phyloP scores from a whole-genome alignment of 2,888 invertebrate genomes.

The Megaustenia siamemsis region DNA sequence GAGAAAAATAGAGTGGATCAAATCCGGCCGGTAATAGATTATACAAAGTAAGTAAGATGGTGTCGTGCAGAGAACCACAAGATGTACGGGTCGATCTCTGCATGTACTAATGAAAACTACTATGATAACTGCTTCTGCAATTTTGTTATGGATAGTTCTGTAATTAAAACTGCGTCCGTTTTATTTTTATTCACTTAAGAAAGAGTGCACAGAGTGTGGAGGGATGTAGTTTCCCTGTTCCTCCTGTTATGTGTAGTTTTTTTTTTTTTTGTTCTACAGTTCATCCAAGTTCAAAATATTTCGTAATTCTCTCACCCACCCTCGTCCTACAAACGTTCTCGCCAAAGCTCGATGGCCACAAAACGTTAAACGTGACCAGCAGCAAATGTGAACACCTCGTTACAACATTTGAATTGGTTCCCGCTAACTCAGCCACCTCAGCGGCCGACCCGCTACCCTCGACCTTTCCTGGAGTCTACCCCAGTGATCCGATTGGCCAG shows the following conservation, averaged over 20 bases:
- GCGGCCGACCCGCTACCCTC: not conserved
- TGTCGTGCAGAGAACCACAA: no score
- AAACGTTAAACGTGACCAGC: not conserved
- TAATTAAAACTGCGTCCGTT: no score
- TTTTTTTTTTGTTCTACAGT: not conserved
- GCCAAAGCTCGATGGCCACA: not conserved
- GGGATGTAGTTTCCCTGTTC: not conserved
- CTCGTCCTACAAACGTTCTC: not conserved
- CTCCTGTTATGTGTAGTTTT: no score
- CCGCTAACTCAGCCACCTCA: not conserved
- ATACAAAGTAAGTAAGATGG: no score
- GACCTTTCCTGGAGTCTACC: not conserved
- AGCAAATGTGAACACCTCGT: not conserved
- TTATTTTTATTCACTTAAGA: no score
- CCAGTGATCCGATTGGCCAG: conserved; percentile 21
- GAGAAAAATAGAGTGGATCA: no score
- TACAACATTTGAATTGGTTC: not conserved
- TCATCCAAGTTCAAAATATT: not conserved
- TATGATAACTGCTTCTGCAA: no score
- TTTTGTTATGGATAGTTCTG: no score
- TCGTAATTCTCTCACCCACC: not conserved
- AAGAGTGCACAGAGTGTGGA: not conserved
- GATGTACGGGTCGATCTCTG: no score
- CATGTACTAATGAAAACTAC: no score
- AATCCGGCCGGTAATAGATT: no score